These are phyloP conservation scores for Neodiprion lecontei DNA, from an alignment of 1,140 invertebrate species.

Conservation along the genomic window DNA sequence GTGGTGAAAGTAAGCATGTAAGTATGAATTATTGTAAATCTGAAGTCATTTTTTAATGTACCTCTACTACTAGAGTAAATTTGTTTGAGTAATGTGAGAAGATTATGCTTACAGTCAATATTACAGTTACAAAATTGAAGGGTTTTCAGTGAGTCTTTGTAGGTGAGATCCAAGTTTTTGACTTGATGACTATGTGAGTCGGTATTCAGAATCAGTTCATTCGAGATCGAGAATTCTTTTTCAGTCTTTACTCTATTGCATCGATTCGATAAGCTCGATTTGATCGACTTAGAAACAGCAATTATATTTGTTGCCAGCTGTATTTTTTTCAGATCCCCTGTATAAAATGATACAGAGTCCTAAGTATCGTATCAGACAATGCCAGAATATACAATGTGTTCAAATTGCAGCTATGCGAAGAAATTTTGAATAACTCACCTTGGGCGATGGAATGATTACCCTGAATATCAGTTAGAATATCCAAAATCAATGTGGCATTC, in stretches of 20 bases:
- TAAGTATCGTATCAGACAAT: too few species aligned
- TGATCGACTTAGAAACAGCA: not conserved
- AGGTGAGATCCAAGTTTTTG: not conserved
- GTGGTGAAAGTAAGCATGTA: too few species aligned
- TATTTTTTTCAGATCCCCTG: not conserved
- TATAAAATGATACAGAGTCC: not conserved
- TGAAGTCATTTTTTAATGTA: too few species aligned
- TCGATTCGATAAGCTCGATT: not conserved
- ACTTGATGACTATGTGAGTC: not conserved
- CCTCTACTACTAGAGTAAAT: too few species aligned
- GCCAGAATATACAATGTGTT: too few species aligned
- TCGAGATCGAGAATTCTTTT: too few species aligned
- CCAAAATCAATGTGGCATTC: not conserved
- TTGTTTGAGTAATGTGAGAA: not conserved
- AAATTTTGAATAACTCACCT: not conserved
- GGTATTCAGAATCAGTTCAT: not conserved
- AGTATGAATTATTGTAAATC: too few species aligned
- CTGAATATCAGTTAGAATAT: not conserved
- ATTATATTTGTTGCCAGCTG: not conserved
- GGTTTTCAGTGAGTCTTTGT: not conserved
- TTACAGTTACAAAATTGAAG: not conserved
- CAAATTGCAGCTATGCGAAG: too few species aligned
- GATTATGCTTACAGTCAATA: not conserved
- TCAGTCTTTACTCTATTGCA: not conserved
- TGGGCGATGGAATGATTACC: not conserved